A percentile compares a stretch with the other conserved stretches of the same genome.
These are phyloP conservation scores for Phrynosoma blainvillii DNA, from an alignment of 2,113 vertebrate genomes.

Conservation along the genomic window DNA sequence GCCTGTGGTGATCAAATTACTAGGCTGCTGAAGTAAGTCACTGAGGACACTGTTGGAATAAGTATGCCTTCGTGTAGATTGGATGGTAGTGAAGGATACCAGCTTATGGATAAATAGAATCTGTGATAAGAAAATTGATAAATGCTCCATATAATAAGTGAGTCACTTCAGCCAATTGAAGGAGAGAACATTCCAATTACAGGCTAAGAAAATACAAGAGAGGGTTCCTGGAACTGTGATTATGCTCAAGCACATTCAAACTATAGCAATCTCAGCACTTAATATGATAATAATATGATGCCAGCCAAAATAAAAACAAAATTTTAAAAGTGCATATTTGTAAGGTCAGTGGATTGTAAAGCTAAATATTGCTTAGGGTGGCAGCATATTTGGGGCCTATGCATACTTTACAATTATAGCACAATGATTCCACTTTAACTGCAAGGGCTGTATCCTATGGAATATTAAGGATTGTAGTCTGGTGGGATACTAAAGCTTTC, in stretches of 20 bases:
- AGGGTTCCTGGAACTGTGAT: constrained; percentile 9
- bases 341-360: neutral
- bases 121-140: neutral
- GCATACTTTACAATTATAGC: no score
- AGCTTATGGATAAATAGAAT: neutral
- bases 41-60: neutral
- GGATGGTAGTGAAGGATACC: no score
- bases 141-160: constrained; percentile 30
- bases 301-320: neutral
- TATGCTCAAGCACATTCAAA: neutral
- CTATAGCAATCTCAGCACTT: accelerated
- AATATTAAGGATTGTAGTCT: no score
- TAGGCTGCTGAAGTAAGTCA: constrained; percentile 17
- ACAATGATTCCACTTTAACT: no score
- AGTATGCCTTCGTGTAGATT: no score
- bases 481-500: no score
- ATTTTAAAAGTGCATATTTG: no score
- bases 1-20: constrained; percentile 4
- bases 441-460: no score
- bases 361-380: no score
- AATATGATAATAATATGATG: neutral
- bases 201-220: neutral
- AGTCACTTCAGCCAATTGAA: constrained; percentile 26
- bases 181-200: constrained; percentile 18
- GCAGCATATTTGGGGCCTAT: no score